Evolutionary conservation across 2,888 invertebrate genomes (phyloP).

Genomic region (Luperina testacea): DNA sequence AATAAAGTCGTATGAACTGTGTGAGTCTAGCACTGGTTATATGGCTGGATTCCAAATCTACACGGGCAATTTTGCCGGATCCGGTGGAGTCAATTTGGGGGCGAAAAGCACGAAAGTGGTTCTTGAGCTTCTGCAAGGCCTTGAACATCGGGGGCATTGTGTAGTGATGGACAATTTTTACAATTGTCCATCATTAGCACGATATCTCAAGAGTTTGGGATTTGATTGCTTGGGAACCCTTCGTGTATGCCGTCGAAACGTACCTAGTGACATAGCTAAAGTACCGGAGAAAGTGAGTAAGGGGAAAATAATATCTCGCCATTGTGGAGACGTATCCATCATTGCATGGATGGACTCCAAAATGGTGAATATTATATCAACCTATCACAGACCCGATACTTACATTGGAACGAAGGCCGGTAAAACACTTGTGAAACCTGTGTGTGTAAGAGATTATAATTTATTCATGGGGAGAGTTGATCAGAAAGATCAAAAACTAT

Average conservation of each 20-base stretch:
- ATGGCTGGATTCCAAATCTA: constrained; percentile 50
- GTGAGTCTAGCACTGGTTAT: constrained; percentile 59
- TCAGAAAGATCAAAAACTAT: constrained; percentile 56
- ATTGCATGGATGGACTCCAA: constrained; percentile 39
- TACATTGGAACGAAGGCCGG: constrained; percentile 40
- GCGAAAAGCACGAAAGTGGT: constrained; percentile 15
- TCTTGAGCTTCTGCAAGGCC: constrained; percentile 50
- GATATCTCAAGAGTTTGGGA: constrained; percentile 56
- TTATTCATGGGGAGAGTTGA: constrained; percentile 48
- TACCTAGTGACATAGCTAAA: constrained; percentile 47
- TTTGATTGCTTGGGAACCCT: constrained; percentile 63
- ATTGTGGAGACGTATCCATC: constrained; percentile 53
- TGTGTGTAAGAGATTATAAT: constrained; percentile 53
- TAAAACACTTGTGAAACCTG: constrained; percentile 37
- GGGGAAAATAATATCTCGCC: constrained; percentile 40
- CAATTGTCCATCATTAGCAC: constrained; percentile 55
- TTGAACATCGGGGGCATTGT: constrained; percentile 49
- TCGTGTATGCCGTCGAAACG: constrained; percentile 51
- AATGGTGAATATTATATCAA: constrained; percentile 49
- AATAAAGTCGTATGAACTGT: constrained; percentile 61
- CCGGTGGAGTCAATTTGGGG: constrained; percentile 6
- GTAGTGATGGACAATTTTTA: constrained; percentile 50
- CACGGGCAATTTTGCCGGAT: background rate
- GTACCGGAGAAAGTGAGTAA: constrained; percentile 10
- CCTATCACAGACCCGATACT: constrained; percentile 30